These are phyloP conservation scores for Tyria jacobaeae DNA, from an alignment of 2,888 invertebrate genomes.

Conservation along the genomic window DNA sequence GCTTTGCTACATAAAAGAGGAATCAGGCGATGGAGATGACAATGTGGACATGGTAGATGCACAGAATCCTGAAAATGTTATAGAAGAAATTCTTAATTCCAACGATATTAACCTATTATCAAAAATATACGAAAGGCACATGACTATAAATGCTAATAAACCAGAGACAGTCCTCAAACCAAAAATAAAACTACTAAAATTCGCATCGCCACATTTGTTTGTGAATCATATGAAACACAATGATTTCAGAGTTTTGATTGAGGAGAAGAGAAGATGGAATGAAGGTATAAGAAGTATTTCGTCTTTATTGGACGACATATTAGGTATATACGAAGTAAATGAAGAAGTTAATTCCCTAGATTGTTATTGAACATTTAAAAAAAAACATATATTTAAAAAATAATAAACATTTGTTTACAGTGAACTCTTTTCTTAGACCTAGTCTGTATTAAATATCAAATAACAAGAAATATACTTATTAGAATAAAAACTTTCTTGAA, in stretches of 20 bases:
- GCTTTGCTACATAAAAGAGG: conserved; percentile 58
- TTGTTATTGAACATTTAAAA: conserved; percentile 86
- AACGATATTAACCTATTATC: conserved; percentile 88
- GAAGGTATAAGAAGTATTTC: conserved; percentile 89
- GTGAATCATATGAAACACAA: conserved; percentile 84
- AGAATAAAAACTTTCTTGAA: too few species aligned
- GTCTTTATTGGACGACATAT: conserved; percentile 91
- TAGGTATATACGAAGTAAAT: conserved; percentile 85
- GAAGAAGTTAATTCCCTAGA: conserved; percentile 88
- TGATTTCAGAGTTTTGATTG: conserved; percentile 87
- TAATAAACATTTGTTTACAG: too few species aligned
- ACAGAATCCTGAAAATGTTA: conserved; percentile 71
- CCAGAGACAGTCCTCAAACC: conserved; percentile 55
- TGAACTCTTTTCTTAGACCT: too few species aligned
- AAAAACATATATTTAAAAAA: conserved; percentile 35
- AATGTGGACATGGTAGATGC: conserved; percentile 51
- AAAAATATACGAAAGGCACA: conserved; percentile 87
- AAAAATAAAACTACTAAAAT: conserved; percentile 63
- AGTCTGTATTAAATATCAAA: too few species aligned
- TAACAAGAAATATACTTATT: too few species aligned
- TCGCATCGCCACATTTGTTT: conserved; percentile 86
- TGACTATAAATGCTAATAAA: conserved; percentile 65
- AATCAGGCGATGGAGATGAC: conserved; percentile 45
- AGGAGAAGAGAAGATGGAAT: conserved; percentile 89
- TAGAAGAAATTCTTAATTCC: conserved; percentile 88